These are phyloP conservation scores for Macrotis lagotis DNA, from an alignment of 2,113 vertebrate species.

Conservation along the genomic window DNA sequence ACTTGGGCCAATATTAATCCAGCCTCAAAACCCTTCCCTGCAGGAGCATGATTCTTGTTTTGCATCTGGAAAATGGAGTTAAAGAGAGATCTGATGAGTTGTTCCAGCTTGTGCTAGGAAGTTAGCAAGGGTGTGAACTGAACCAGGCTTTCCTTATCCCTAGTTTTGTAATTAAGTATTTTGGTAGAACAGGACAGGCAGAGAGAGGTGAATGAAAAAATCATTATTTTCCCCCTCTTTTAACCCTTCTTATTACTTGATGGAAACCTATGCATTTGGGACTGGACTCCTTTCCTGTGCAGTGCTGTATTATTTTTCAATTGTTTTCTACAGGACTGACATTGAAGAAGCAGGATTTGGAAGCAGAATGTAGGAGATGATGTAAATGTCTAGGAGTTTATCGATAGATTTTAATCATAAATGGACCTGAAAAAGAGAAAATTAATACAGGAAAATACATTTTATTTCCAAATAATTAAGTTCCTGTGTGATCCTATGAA, in stretches of 20 bases:
- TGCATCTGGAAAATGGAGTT: slow-evolving; percentile 17
- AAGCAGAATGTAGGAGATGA: not conserved
- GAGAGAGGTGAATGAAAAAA: not conserved
- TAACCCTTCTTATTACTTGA: not conserved
- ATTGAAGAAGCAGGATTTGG: not conserved
- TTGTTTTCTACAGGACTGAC: not conserved
- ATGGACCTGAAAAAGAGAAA: not conserved
- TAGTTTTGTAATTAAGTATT: not conserved
- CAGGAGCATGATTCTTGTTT: not conserved
- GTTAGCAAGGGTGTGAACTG: not conserved
- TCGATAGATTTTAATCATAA: not conserved
- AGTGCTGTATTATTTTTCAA: not conserved
- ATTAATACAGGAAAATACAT: not conserved
- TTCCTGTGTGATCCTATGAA: not conserved
- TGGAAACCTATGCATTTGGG: not conserved
- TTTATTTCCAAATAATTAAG: not conserved
- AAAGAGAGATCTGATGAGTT: slow-evolving; percentile 3
- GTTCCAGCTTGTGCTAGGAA: not conserved
- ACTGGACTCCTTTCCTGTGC: not conserved
- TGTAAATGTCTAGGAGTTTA: not conserved
- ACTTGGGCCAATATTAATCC: not conserved
- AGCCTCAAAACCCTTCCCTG: not conserved
- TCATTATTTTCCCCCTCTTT: not conserved
- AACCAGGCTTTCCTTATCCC: not conserved
- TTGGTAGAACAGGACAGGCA: not conserved